phyloP scores from a whole-genome alignment of 2,113 vertebrate species.

The Tauraco erythrolophus region DNA sequence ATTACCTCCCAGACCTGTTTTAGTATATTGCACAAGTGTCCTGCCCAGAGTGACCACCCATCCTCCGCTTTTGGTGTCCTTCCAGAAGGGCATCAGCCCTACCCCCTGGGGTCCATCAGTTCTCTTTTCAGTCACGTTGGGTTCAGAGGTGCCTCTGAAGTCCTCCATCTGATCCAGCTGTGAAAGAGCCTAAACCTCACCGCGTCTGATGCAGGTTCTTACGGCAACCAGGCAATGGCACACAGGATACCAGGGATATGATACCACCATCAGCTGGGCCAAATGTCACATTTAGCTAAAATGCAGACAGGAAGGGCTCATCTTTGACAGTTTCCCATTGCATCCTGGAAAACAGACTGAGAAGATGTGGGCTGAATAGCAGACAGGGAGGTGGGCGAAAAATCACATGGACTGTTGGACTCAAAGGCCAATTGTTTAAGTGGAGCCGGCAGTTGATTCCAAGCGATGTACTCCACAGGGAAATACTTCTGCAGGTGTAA shows the following conservation, averaged over 20 bases:
- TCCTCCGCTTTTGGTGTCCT: not conserved
- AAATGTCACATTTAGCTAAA: not conserved
- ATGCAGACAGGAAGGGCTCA: not conserved
- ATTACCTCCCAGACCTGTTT: not conserved
- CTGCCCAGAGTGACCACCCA: not conserved
- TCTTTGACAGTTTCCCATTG: not conserved
- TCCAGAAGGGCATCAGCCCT: not conserved
- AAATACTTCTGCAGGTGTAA: not conserved
- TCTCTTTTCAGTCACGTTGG: not conserved
- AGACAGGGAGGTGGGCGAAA: fast-evolving
- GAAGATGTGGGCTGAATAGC: not conserved
- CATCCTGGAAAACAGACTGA: not conserved
- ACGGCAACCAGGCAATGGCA: not conserved
- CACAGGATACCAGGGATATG: not conserved
- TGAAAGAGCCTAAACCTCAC: not conserved
- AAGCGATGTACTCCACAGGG: not conserved
- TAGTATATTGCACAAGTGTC: not conserved
- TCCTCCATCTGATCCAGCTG: not conserved
- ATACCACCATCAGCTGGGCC: not conserved
- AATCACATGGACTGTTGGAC: fast-evolving
- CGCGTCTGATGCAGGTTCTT: not conserved
- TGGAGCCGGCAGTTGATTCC: not conserved
- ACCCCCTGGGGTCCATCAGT: not conserved
- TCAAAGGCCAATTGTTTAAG: not conserved
- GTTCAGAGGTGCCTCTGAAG: not conserved